Conservation (phyloP, 2,888 invertebrate genomes). For the Oscheius myriophilus region DNA sequence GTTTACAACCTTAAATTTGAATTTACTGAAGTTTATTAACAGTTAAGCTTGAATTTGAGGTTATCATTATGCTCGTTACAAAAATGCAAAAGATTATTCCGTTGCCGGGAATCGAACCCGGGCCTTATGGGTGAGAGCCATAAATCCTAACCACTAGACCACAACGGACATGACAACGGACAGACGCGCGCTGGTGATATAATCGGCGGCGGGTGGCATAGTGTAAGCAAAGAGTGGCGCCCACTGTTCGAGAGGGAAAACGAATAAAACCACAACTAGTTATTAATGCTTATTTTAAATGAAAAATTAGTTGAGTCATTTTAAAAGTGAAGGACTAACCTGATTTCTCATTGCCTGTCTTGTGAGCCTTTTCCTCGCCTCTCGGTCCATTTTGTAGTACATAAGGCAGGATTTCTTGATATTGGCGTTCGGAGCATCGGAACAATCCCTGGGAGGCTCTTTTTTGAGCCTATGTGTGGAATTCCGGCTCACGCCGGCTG, state of each 20-base stretch:
- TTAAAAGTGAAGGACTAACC: background rate
- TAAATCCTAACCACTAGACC: conserved; percentile 58
- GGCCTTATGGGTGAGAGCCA: conserved; percentile 58
- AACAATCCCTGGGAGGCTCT: conserved; percentile 62
- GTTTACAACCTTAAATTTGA: conserved; percentile 13
- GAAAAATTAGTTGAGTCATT: background rate
- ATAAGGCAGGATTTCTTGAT: conserved; percentile 60
- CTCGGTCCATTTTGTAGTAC: conserved; percentile 55
- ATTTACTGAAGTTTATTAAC: background rate
- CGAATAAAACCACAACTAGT: too few relatives aligned
- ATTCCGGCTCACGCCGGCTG: conserved; percentile 10
- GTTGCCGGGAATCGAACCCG: conserved; percentile 55
- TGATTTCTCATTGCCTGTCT: conserved; percentile 43
- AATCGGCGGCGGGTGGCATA: too few relatives aligned
- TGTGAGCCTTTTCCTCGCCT: conserved; percentile 46
- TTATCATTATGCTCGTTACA: too few relatives aligned
- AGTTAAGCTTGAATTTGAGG: background rate
- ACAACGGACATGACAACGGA: conserved; percentile 35
- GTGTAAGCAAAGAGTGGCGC: too few relatives aligned
- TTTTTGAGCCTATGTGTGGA: conserved; percentile 3
- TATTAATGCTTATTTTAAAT: too few relatives aligned
- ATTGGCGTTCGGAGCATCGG: conserved; percentile 65
- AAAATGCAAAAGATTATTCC: conserved; percentile 25
- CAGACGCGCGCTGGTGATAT: too few relatives aligned
- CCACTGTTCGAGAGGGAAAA: too few relatives aligned